phyloP scores from a whole-genome alignment of 2,113 vertebrate species.

The Mohoua ochrocephala region DNA sequence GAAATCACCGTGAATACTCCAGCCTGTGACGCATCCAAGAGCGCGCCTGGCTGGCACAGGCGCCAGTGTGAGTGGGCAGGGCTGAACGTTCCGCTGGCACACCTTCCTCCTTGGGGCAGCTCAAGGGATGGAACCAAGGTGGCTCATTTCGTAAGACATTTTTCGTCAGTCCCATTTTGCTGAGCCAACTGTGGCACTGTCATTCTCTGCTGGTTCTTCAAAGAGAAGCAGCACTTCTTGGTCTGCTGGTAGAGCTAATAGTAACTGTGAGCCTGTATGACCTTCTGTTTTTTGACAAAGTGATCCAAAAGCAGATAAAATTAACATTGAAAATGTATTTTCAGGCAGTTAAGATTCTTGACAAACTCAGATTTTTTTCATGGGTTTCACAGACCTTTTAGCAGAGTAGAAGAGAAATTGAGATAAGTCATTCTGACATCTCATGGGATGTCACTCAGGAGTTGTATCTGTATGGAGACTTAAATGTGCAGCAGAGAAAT shows the following conservation, averaged over 20 bases:
- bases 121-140: not conserved
- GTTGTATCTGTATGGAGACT: accelerated
- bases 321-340: not conserved
- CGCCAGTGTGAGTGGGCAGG: not conserved
- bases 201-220: not conserved
- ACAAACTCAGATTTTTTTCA: not conserved
- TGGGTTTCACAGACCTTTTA: not conserved
- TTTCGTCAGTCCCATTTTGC: not conserved
- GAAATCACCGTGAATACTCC: not conserved
- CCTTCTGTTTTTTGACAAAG: not conserved
- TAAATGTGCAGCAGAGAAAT: not conserved
- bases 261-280: not conserved
- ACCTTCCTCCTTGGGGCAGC: not conserved
- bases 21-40: not conserved
- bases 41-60: accelerated
- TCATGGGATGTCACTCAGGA: not conserved
- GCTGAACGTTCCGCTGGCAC: not conserved
- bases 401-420: not conserved
- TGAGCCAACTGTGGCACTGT: not conserved
- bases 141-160: not conserved
- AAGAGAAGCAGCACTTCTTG: not conserved
- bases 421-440: not conserved
- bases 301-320: not conserved
- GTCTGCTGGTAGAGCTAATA: not conserved
- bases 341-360: not conserved